Evolutionary conservation across 1,140 invertebrate species (phyloP).

Genomic region (Leptestheria dahalacensis): DNA sequence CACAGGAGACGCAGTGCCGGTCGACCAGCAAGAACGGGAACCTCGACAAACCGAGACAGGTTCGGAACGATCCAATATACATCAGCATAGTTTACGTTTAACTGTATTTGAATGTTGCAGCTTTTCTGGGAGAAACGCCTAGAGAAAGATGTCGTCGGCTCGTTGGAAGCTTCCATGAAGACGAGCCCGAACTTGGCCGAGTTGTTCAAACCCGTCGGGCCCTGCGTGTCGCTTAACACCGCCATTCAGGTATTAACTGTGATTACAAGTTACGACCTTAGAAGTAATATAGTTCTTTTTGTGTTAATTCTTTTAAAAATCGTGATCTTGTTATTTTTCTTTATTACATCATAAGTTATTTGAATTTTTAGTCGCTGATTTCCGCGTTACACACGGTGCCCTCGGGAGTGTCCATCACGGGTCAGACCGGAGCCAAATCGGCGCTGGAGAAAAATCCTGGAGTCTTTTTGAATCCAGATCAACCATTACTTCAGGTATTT

Average conservation of each 20-base stretch:
- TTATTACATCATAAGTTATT: too few relatives aligned
- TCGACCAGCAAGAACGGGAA: conserved; percentile 71
- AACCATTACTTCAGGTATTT: conserved; percentile 73
- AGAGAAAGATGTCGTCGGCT: conserved; percentile 56
- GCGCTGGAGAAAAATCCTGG: conserved; percentile 84
- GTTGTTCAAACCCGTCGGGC: conserved; percentile 75
- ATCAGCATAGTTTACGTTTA: too few relatives aligned
- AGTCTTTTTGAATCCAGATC: conserved; percentile 88
- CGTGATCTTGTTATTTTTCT: too few relatives aligned
- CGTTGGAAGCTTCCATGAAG: conserved; percentile 43
- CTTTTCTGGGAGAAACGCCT: conserved; percentile 95
- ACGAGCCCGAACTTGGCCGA: conserved; percentile 37
- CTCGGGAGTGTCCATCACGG: conserved; percentile 47
- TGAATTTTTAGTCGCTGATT: conserved; percentile 24
- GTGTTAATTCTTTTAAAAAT: not conserved
- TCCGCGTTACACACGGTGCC: conserved; percentile 30
- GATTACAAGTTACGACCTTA: conserved; percentile 35
- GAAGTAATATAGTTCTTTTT: too few relatives aligned
- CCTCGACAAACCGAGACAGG: conserved; percentile 88
- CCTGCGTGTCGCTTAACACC: conserved; percentile 79
- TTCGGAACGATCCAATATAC: conserved; percentile 28
- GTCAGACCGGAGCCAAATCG: conserved; percentile 68
- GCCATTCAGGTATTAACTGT: conserved; percentile 78
- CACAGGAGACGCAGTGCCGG: conserved; percentile 73
- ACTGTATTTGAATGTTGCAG: conserved; percentile 30